phyloP scores from a whole-genome alignment of 2,113 vertebrate species.

The Abramis brama region DNA sequence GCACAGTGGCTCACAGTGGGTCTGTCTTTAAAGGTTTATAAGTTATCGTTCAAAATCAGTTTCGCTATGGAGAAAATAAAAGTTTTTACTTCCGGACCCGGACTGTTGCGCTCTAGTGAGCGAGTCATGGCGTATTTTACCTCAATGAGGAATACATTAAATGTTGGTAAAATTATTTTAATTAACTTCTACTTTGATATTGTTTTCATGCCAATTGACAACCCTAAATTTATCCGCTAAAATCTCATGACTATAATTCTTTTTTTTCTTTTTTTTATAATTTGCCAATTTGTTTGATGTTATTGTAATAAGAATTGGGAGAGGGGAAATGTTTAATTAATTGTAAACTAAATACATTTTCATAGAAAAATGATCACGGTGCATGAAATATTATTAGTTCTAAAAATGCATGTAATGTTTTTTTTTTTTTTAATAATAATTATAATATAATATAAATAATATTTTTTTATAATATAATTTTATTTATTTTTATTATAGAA shows the following conservation, averaged over 20 bases:
- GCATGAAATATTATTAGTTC: not conserved
- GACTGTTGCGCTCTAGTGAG: too few relatives aligned
- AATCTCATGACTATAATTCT: not conserved
- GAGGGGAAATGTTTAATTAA: not conserved
- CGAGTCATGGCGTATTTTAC: too few relatives aligned
- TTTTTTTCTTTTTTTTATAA: not conserved
- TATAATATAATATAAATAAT: too few relatives aligned
- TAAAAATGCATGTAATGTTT: not conserved
- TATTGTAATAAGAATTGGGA: not conserved
- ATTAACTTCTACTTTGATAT: not conserved
- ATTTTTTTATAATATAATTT: too few relatives aligned
- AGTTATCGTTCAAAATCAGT: too few relatives aligned
- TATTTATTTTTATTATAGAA: too few relatives aligned
- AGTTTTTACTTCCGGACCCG: too few relatives aligned
- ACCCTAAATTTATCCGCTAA: not conserved
- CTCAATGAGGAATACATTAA: too few relatives aligned
- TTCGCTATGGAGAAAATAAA: too few relatives aligned
- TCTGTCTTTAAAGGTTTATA: too few relatives aligned
- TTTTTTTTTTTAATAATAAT: too few relatives aligned
- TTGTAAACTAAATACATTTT: not conserved
- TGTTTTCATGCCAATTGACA: not conserved
- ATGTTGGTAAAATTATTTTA: not conserved
- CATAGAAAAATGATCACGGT: not conserved
- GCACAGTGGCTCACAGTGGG: too few relatives aligned
- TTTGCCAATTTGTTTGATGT: not conserved